Base-by-base conservation (phyloP, 2,113 vertebrate species). In the Chitala chitala region DNA sequence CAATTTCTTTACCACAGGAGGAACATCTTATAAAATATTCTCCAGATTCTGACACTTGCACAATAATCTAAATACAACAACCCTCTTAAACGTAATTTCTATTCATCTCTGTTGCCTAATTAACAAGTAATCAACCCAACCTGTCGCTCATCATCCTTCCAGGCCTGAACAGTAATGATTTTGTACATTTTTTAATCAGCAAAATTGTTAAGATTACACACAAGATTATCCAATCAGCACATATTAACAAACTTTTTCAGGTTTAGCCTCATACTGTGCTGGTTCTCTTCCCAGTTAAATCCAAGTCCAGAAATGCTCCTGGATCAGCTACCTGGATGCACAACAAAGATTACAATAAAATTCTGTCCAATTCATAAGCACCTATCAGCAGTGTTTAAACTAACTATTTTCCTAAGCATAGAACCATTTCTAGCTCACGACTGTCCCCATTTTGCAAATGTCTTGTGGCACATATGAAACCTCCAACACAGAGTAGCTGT, bases 71-170 rank as follows among this genome's bases (percentile, higher is more conserved):
- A n/a, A 36, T 63, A 63, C 59, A 63, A 63, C 59, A 63, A 5
- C 59, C 33, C 59, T 38, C 59, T 63, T 63, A 63, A 63, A 63
- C 6, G 26, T 63, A 63, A 63, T 63, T 63, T 63, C 59, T 36
- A 63, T 63, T 63, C 59, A 68, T 46, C 64, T 68, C 64, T 68
- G 64, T 68, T 68, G 64, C n/a, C 40, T 66, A 66, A 66, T 66
- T 66, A 66, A 44, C 64, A 68, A 68, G 64, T 46, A 68, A 68
- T 44, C 64, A 68, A 46, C 64, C 40, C n/a, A 12, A 68, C 64
- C 64, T 68, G 38, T 68, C 42, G 64, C 40, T 68, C 64, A 68
- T 68, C 64, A 38, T 63, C 17, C 59, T 63, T 15, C 29, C 59
- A 38, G 59, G 22, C 42, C 64, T 22, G 46, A 46, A 68, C 64